These are phyloP conservation scores for Stercorarius parasiticus DNA, from an alignment of 2,113 vertebrate genomes.

Conservation along the genomic window DNA sequence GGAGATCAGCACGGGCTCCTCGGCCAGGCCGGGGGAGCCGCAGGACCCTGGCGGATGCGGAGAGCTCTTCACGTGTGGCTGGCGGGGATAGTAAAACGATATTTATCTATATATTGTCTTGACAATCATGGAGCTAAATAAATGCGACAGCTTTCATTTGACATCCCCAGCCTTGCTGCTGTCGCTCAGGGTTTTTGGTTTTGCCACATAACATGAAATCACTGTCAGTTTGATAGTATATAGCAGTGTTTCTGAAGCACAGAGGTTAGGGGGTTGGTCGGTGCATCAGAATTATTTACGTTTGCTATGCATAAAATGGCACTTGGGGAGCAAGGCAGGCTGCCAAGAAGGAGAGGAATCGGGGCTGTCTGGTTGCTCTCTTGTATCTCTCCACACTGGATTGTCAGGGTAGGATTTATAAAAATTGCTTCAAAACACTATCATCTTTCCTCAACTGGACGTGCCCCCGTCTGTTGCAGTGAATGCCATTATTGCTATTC, in stretches of 20 bases:
- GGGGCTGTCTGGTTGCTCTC: background rate
- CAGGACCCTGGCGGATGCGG: slow-evolving; percentile 9
- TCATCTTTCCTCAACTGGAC: slow-evolving; percentile 35
- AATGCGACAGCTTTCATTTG: slow-evolving; percentile 50
- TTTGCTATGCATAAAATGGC: slow-evolving; percentile 21
- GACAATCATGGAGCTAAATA: slow-evolving; percentile 37
- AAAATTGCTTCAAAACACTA: slow-evolving; percentile 39
- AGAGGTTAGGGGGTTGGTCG: slow-evolving; percentile 32
- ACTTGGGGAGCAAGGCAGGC: background rate
- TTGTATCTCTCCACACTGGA: slow-evolving; percentile 7
- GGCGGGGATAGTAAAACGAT: slow-evolving; percentile 1
- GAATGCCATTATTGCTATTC: background rate
- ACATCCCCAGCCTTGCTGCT: slow-evolving; percentile 46
- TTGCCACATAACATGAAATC: slow-evolving; percentile 48
- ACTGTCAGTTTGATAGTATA: slow-evolving; percentile 34
- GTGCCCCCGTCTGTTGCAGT: slow-evolving; percentile 14
- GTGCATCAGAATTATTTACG: slow-evolving; percentile 1
- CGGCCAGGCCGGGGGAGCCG: background rate
- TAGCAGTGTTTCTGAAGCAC: slow-evolving; percentile 15
- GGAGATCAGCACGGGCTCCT: background rate
- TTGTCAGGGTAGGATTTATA: slow-evolving; percentile 52
- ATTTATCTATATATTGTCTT: slow-evolving; percentile 34
- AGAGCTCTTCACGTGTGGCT: background rate
- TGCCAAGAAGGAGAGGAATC: slow-evolving; percentile 7
- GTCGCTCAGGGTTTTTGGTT: slow-evolving; percentile 43